These are phyloP conservation scores for Drosophila saltans DNA, from an alignment of 1,140 invertebrate species.

Conservation along the genomic window DNA sequence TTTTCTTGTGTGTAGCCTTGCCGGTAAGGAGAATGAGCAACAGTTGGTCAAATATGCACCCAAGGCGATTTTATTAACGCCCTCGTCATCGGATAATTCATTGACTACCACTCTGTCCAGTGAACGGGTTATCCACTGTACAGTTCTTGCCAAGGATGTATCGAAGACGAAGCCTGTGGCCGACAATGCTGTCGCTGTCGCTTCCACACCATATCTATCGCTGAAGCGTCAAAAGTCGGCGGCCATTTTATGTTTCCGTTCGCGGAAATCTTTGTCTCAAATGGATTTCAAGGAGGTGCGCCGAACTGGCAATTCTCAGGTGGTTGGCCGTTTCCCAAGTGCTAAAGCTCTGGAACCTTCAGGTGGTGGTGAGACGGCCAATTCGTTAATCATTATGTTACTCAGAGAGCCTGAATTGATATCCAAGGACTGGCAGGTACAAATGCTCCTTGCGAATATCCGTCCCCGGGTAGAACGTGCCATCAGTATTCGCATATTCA, in stretches of 20 bases:
- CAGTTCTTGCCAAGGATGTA: constrained; percentile 12
- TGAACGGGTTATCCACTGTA: constrained; percentile 1
- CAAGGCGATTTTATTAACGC: constrained; percentile 42
- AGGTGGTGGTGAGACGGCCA: not conserved
- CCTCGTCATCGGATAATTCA: constrained; percentile 63
- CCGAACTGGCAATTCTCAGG: constrained; percentile 58
- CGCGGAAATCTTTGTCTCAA: constrained; percentile 72
- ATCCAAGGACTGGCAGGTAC: constrained; percentile 20
- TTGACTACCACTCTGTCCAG: constrained; percentile 37
- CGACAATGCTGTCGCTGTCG: not conserved
- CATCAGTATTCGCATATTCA: constrained; percentile 72
- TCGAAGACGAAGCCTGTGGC: not conserved
- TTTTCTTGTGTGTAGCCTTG: constrained; percentile 7
- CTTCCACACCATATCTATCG: constrained; percentile 39
- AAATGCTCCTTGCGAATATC: constrained; percentile 44
- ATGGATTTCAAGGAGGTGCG: constrained; percentile 75
- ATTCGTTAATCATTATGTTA: constrained; percentile 27
- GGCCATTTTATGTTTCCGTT: constrained; percentile 56
- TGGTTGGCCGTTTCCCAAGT: constrained; percentile 52
- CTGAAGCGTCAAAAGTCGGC: constrained; percentile 62
- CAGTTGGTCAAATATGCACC: constrained; percentile 26
- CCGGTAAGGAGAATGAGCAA: constrained; percentile 21
- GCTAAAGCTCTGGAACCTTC: constrained; percentile 10
- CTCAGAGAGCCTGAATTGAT: constrained; percentile 43
- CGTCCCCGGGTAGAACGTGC: constrained; percentile 53